These are phyloP conservation scores for Allophyes oxyacanthae DNA, from an alignment of 2,888 invertebrate genomes.

Conservation along the genomic window DNA sequence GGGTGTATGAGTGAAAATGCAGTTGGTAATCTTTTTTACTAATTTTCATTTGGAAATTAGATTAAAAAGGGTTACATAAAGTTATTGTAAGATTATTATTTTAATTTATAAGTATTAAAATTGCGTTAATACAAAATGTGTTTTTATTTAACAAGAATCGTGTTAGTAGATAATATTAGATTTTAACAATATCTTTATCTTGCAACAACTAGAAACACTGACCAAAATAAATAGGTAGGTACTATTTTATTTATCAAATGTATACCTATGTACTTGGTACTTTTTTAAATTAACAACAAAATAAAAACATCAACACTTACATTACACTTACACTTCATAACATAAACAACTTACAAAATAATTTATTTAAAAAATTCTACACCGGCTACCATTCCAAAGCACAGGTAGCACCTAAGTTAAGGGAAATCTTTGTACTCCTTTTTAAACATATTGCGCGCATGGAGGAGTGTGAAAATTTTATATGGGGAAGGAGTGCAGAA, in stretches of 20 bases:
- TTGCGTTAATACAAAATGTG: constrained; percentile 15
- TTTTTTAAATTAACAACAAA: background rate
- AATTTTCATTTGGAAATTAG: constrained; percentile 70
- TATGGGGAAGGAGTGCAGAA: too few species aligned
- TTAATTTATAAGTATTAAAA: constrained; percentile 45
- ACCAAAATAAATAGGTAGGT: background rate
- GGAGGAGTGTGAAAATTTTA: too few species aligned
- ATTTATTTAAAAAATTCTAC: background rate
- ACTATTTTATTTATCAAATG: background rate
- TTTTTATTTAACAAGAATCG: constrained; percentile 29
- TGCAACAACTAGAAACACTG: background rate
- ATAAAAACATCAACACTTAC: constrained; percentile 3
- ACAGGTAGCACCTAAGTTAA: background rate
- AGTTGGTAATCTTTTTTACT: constrained; percentile 63
- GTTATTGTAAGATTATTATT: constrained; percentile 39
- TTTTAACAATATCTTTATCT: background rate
- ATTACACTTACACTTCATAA: background rate
- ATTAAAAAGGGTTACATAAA: constrained; percentile 57
- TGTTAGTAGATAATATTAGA: too few species aligned
- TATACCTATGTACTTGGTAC: too few species aligned
- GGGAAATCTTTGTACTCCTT: too few species aligned
- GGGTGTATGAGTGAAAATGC: constrained; percentile 75
- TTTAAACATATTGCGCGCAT: too few species aligned
- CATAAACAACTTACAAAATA: background rate
- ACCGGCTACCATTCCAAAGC: background rate